These are phyloP conservation scores for Phalacrocorax carbo DNA, from an alignment of 2,113 vertebrate species.

Conservation along the genomic window DNA sequence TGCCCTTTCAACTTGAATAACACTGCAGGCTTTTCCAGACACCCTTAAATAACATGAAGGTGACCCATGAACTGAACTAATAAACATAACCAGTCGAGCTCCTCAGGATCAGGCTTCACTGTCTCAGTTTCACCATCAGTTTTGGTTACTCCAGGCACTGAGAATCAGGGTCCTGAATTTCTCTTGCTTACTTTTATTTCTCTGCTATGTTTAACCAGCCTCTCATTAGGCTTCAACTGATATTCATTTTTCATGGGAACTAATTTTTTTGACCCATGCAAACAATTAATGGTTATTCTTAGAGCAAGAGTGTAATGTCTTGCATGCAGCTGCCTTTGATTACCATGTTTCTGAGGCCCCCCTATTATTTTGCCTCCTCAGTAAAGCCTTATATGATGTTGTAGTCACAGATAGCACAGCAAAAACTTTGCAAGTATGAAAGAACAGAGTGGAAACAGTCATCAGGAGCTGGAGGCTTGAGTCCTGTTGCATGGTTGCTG, in stretches of 20 bases:
- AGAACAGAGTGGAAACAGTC: slow-evolving; percentile 11
- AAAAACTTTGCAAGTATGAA: slow-evolving; percentile 27
- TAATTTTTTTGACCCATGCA: slow-evolving; percentile 24
- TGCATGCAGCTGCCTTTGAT: slow-evolving; percentile 70
- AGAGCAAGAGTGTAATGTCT: slow-evolving; percentile 18
- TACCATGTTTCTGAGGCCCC: slow-evolving; percentile 58
- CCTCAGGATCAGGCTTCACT: background rate
- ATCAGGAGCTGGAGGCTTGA: background rate
- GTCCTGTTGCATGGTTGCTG: background rate
- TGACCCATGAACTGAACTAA: slow-evolving; percentile 9
- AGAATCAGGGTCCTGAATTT: background rate
- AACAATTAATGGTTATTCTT: slow-evolving; percentile 51
- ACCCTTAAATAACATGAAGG: background rate
- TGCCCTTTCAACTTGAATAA: slow-evolving; percentile 7
- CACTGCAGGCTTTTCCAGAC: background rate
- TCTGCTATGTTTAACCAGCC: background rate
- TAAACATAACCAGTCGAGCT: background rate
- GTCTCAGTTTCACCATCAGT: background rate
- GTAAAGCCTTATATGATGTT: slow-evolving; percentile 38
- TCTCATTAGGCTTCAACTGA: slow-evolving; percentile 34
- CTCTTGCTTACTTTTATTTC: background rate
- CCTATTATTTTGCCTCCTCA: slow-evolving; percentile 61
- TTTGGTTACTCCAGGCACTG: background rate
- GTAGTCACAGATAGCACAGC: slow-evolving; percentile 40
- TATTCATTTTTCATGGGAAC: slow-evolving; percentile 20